These are phyloP conservation scores for Kuschelorhynchus macadamiae DNA, from an alignment of 2,888 invertebrate species.

Conservation along the genomic window DNA sequence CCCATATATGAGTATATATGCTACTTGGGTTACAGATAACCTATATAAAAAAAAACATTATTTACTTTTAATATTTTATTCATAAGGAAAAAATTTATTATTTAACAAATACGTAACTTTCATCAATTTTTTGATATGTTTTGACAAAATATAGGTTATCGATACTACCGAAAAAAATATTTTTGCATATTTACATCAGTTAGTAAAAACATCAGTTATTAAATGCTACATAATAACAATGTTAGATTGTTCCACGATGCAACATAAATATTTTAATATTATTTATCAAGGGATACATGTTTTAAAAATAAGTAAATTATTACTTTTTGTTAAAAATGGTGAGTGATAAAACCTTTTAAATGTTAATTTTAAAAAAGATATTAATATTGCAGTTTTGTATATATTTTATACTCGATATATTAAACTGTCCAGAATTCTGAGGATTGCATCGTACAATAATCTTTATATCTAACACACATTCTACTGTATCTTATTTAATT, in stretches of 20 bases:
- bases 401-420: too few relatives aligned
- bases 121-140: slow-evolving; percentile 61
- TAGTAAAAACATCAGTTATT: slow-evolving; percentile 60
- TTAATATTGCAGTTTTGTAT: too few relatives aligned
- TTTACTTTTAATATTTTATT: slow-evolving; percentile 32
- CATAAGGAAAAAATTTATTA: slow-evolving; percentile 40
- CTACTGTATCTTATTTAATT: slow-evolving; percentile 34
- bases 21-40: too few relatives aligned
- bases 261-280: not conserved
- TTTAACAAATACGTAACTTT: slow-evolving; percentile 45
- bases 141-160: slow-evolving; percentile 64
- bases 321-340: too few relatives aligned
- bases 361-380: too few relatives aligned
- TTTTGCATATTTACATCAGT: slow-evolving; percentile 60
- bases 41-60: too few relatives aligned
- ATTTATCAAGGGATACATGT: too few relatives aligned
- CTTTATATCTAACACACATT: slow-evolving; percentile 39
- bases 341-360: too few relatives aligned
- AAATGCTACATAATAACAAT: slow-evolving; percentile 51
- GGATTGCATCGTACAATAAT: slow-evolving; percentile 20
- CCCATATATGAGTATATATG: too few relatives aligned
- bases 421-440: too few relatives aligned
- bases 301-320: too few relatives aligned
- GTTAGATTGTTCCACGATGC: slow-evolving; percentile 8
- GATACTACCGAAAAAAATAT: slow-evolving; percentile 59